Evolutionary conservation across 2,888 invertebrate genomes (phyloP).

Genomic region (Dryococelus australis): DNA sequence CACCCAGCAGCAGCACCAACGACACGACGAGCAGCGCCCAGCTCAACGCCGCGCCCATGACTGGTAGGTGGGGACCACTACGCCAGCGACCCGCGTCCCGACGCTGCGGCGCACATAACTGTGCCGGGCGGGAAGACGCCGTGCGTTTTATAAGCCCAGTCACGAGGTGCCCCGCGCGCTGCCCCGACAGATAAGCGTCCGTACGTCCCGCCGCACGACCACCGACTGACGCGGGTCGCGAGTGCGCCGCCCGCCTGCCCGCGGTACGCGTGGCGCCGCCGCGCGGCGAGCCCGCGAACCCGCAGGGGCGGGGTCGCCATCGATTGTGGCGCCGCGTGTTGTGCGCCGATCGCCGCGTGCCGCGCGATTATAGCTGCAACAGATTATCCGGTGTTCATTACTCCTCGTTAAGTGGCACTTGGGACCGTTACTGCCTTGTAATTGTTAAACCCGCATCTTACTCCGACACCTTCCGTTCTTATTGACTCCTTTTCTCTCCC

Average conservation of each 20-base stretch:
- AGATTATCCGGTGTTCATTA: neutral
- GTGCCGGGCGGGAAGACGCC: neutral
- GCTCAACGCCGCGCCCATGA: neutral
- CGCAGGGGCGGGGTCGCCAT: neutral
- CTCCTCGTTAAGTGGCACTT: neutral
- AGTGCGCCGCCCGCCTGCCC: neutral
- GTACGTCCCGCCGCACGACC: too few species aligned
- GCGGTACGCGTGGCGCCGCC: neutral
- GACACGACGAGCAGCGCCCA: neutral
- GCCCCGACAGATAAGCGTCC: neutral
- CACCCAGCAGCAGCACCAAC: neutral
- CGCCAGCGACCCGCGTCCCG: neutral
- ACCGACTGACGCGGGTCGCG: neutral
- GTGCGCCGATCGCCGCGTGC: neutral
- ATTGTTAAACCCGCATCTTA: neutral
- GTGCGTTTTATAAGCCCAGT: too few species aligned
- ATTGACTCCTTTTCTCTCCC: neutral
- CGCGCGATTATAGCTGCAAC: neutral
- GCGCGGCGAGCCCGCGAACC: neutral
- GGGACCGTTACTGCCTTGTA: neutral
- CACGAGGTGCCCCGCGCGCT: neutral
- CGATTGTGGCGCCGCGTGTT: neutral
- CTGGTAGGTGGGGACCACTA: neutral
- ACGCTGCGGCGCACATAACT: neutral
- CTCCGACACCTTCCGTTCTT: neutral